phyloP scores from a whole-genome alignment of 1,140 invertebrate genomes.

The Chironomus striatipennis region DNA sequence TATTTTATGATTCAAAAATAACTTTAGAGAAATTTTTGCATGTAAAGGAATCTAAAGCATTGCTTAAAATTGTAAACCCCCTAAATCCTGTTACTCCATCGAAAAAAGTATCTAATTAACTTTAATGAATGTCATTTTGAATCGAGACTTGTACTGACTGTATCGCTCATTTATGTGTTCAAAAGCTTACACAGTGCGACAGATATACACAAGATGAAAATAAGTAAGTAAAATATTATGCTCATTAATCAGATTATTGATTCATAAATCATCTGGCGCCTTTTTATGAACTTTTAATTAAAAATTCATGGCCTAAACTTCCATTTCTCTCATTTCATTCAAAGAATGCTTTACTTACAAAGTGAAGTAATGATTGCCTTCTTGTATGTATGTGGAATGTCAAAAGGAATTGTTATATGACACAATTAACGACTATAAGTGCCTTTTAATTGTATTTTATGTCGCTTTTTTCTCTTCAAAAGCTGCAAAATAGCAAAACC shows the following conservation, averaged over 20 bases:
- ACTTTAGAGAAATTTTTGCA: background rate
- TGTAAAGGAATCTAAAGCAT: background rate
- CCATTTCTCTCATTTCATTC: background rate
- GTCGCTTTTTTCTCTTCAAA: background rate
- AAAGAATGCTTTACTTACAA: background rate
- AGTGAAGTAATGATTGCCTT: too few relatives aligned
- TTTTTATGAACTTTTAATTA: background rate
- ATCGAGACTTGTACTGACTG: background rate
- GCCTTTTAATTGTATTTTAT: background rate
- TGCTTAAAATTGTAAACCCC: too few relatives aligned
- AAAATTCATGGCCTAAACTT: background rate
- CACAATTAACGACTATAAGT: too few relatives aligned
- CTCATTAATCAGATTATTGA: constrained; percentile 14
- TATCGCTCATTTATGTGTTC: too few relatives aligned
- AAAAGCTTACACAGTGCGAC: background rate
- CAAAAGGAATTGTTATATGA: too few relatives aligned
- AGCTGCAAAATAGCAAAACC: background rate
- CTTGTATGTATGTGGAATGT: too few relatives aligned
- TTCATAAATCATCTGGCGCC: constrained; percentile 2
- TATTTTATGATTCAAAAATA: background rate
- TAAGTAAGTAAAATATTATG: background rate
- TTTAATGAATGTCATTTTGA: constrained; percentile 3
- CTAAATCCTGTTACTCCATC: too few relatives aligned
- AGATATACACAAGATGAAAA: background rate
- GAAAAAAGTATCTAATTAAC: background rate